Percentiles rank a stretch among this genome's conserved stretches.
Evolutionary conservation across 1,140 invertebrate species (phyloP).

Genomic region (Sycophaga agraensis): DNA sequence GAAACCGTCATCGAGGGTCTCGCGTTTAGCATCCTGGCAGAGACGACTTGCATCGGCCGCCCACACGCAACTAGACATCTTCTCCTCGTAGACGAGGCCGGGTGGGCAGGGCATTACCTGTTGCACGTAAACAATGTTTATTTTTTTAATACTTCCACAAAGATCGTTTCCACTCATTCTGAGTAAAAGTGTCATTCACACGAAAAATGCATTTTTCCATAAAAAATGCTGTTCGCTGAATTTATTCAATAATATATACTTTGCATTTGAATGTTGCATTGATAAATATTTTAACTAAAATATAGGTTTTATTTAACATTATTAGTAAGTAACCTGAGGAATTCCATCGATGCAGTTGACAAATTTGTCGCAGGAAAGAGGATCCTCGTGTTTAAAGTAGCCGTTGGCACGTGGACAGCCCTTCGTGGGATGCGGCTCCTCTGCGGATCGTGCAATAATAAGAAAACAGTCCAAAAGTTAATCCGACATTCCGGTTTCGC

Average conservation of each 20-base stretch:
- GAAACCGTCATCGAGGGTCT: slow-evolving; percentile 74
- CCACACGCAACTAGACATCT: slow-evolving; percentile 76
- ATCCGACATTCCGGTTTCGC: background rate
- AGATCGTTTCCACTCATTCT: too few species aligned
- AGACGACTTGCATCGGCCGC: slow-evolving; percentile 63
- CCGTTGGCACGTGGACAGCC: slow-evolving; percentile 80
- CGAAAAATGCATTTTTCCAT: too few species aligned
- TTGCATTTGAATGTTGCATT: too few species aligned
- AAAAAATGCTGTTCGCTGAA: too few species aligned
- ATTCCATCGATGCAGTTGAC: slow-evolving; percentile 78
- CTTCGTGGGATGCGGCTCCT: slow-evolving; percentile 70
- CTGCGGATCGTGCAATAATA: slow-evolving; percentile 57
- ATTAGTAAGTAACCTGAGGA: slow-evolving; percentile 52
- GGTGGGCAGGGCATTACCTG: slow-evolving; percentile 72
- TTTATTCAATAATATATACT: too few species aligned
- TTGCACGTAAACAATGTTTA: too few species aligned
- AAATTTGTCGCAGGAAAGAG: slow-evolving; percentile 78
- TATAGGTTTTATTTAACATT: too few species aligned
- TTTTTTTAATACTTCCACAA: too few species aligned
- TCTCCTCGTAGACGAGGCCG: slow-evolving; percentile 78
- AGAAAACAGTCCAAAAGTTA: slow-evolving; percentile 1
- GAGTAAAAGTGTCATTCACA: too few species aligned
- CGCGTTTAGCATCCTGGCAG: slow-evolving; percentile 67
- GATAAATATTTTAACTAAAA: too few species aligned
- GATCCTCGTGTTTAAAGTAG: slow-evolving; percentile 77